Percentiles rank a stretch among this genome's conserved stretches.
phyloP scores from a whole-genome alignment of 1,140 invertebrate genomes.

The Zeugodacus cucurbitae region DNA sequence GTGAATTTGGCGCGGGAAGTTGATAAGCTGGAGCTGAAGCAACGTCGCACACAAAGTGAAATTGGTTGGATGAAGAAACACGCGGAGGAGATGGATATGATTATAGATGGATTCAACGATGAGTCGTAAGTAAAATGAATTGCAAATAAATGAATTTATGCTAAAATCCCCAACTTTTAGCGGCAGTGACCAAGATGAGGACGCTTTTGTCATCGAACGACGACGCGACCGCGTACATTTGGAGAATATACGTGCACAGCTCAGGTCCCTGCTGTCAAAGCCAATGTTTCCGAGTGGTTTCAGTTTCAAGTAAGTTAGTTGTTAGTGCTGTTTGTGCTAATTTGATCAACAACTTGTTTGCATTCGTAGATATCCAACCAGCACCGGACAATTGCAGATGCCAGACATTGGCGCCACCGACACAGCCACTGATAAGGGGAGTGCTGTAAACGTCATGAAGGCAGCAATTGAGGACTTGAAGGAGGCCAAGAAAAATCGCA shows the following conservation, averaged over 20 bases:
- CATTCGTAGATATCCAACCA: slow-evolving; percentile 52
- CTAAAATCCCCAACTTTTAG: slow-evolving; percentile 40
- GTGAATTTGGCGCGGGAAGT: slow-evolving; percentile 83
- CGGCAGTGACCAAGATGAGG: slow-evolving; percentile 61
- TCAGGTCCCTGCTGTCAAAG: slow-evolving; percentile 71
- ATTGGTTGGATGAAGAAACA: slow-evolving; percentile 86
- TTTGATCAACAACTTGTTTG: not conserved
- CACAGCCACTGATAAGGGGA: slow-evolving; percentile 43
- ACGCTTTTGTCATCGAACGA: slow-evolving; percentile 58
- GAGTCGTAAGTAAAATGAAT: slow-evolving; percentile 49
- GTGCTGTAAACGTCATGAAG: slow-evolving; percentile 63
- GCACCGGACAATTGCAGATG: slow-evolving; percentile 46
- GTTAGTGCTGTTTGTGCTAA: not conserved
- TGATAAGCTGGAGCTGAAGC: slow-evolving; percentile 78
- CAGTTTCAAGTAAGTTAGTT: slow-evolving; percentile 72
- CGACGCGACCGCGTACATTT: slow-evolving; percentile 62
- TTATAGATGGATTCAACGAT: slow-evolving; percentile 76
- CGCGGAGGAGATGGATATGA: slow-evolving; percentile 87
- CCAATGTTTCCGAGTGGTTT: slow-evolving; percentile 76
- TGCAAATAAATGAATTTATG: not conserved
- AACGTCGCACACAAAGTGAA: slow-evolving; percentile 75
- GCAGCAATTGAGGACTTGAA: slow-evolving; percentile 61
- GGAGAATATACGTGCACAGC: slow-evolving; percentile 70
- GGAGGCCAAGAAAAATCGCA: slow-evolving; percentile 56
- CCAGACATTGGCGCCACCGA: not conserved